A percentile compares a stretch with the other conserved stretches of the same genome.
These are phyloP conservation scores for Schlechtendalia chinensis DNA, from an alignment of 1,140 invertebrate species.

Conservation along the genomic window DNA sequence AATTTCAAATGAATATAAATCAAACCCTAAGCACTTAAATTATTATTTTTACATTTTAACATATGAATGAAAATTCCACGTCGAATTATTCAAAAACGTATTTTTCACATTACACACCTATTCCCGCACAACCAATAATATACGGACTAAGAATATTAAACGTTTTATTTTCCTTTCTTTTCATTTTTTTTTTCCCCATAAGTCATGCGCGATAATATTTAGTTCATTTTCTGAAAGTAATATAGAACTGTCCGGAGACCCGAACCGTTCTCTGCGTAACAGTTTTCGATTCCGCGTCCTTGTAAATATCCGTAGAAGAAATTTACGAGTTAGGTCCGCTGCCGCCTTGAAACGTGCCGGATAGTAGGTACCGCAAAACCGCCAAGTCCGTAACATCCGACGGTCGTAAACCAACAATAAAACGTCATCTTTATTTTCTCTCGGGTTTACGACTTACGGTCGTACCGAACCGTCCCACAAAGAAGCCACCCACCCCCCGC, in stretches of 20 bases:
- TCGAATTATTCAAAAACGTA: constrained; percentile 21
- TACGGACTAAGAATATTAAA: constrained; percentile 12
- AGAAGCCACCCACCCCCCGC: no score
- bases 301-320: not conserved
- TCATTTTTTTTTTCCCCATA: no score
- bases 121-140: not conserved
- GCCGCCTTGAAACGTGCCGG: not conserved
- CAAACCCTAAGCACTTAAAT: constrained; percentile 26
- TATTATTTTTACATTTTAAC: constrained; percentile 30
- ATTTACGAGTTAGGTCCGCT: constrained; percentile 31
- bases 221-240: not conserved
- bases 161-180: not conserved
- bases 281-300: not conserved
- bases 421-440: not conserved
- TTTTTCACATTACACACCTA: not conserved
- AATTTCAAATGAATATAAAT: constrained; percentile 27
- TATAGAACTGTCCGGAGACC: not conserved
- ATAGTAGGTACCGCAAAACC: not conserved
- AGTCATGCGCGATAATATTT: not conserved
- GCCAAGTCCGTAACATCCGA: not conserved
- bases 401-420: constrained; percentile 37
- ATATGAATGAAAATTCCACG: constrained; percentile 23
- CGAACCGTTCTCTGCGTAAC: not conserved
- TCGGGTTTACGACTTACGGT: constrained; percentile 1
- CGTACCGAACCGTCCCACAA: not conserved